Evolutionary conservation across 2,888 invertebrate species (phyloP).

Genomic region (Lomographa bimaculata): DNA sequence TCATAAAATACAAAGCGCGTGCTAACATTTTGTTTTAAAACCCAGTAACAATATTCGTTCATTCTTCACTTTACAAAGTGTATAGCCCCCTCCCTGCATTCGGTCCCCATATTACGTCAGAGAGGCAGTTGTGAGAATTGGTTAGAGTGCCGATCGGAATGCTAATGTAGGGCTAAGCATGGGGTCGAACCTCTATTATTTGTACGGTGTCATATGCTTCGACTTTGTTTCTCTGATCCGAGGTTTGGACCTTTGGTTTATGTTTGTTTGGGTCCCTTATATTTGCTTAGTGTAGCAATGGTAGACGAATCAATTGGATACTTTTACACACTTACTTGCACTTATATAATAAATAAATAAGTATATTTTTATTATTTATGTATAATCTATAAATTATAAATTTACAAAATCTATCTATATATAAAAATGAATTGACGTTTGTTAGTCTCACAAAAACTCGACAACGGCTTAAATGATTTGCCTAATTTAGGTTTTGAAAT

Average conservation of each 20-base stretch:
- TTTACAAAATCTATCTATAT: too few species aligned
- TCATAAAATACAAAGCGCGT: background rate
- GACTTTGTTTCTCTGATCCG: too few species aligned
- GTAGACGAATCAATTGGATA: too few species aligned
- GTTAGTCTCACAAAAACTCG: too few species aligned
- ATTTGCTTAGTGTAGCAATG: too few species aligned
- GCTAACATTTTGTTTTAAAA: background rate
- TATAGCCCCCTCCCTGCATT: constrained; percentile 1
- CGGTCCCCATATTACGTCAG: constrained; percentile 25
- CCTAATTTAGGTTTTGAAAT: too few species aligned
- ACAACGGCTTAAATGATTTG: too few species aligned
- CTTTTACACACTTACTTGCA: too few species aligned
- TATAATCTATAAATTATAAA: too few species aligned
- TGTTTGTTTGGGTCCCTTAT: background rate
- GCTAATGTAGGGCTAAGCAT: constrained; percentile 29
- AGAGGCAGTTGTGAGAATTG: constrained; percentile 32
- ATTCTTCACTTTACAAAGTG: background rate
- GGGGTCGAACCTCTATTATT: constrained; percentile 13
- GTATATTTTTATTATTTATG: too few species aligned
- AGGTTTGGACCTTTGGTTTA: constrained; percentile 2
- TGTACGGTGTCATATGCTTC: constrained; percentile 9
- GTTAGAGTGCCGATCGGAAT: constrained; percentile 35
- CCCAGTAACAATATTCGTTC: background rate
- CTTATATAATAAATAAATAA: too few species aligned
- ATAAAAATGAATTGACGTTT: too few species aligned